Conservation (phyloP, 2,888 invertebrate genomes). For the Chymomyza caudatula region DNA sequence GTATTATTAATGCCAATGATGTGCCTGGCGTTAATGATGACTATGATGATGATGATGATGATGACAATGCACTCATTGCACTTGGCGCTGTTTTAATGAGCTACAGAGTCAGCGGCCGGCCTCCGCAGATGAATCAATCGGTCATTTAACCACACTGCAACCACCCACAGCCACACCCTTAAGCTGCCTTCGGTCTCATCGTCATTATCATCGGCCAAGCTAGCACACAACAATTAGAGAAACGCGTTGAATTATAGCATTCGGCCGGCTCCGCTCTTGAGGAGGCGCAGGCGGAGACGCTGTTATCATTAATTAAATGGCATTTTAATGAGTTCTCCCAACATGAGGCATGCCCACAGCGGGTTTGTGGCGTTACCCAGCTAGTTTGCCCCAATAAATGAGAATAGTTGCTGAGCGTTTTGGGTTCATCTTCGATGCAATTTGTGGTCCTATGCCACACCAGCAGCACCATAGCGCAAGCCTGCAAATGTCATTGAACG, state of each 20-base stretch:
- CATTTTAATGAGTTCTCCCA: constrained; percentile 72
- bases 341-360: constrained; percentile 23
- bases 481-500: constrained; percentile 50
- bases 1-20: background rate
- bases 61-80: constrained; percentile 15
- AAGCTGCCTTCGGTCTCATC: background rate
- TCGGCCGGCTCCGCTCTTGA: constrained; percentile 50
- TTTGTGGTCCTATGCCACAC: background rate
- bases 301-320: constrained; percentile 74
- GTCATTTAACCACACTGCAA: constrained; percentile 18
- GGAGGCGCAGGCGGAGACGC: constrained; percentile 4
- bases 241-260: constrained; percentile 66
- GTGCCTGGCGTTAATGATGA: constrained; percentile 4
- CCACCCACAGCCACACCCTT: background rate
- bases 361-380: background rate
- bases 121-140: constrained; percentile 48
- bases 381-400: background rate
- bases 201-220: background rate
- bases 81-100: constrained; percentile 31
- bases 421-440: background rate
- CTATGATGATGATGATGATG: constrained; percentile 11
- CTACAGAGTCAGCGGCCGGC: constrained; percentile 4
- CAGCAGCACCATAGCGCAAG: background rate
- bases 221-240: constrained; percentile 40
- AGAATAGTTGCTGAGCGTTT: background rate